Base-by-base conservation (phyloP, 1,140 invertebrate genomes). In the Macrobrachium rosenbergii region DNA sequence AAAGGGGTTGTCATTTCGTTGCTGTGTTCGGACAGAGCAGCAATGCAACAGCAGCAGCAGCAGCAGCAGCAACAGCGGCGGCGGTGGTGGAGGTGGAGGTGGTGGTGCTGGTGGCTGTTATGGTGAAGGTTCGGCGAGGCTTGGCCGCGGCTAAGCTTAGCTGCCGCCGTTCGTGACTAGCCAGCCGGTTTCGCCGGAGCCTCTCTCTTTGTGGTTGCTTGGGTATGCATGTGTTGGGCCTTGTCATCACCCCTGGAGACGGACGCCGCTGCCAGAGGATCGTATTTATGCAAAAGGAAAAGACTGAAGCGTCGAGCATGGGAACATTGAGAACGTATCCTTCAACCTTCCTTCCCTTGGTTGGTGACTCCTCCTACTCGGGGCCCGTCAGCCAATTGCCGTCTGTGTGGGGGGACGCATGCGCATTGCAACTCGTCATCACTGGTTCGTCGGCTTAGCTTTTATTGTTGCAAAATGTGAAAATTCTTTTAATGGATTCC, bases 271-370 rank as follows among this genome's bases (percentile, higher is more conserved):
- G 79, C 79, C 79, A 82, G 52, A 82, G 79, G 63, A 82, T 69
- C 63, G 69, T 83, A 83, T 76, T 83, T 83, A 83, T 83, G 82
- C 82, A 75, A 83, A 83, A 76, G 52, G 82, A 83, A 83, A 83
- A 83, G 82, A 83, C 73, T 59, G 82, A 52, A 83, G 73, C 73
- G 52, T 52, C 14, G 69, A 76, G 82, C 82, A 21, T 83, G 69
- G 59, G 82, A 83, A 75, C 82, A 59, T 83, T 83, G 23, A 76
- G 69, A 60, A 45, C 58, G 59, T 73, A 77, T 83, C 82, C 73
- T 60, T 83, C 82, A 83, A 76, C 82, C 73, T 23, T 11, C 58
- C 76, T 58, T 45, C 72, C 72, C 82, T 76, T 59, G 62, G 58
- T 28, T 72, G 28, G 52, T 73, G 73, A 59, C 82, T 60, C 19